phyloP scores from a whole-genome alignment of 2,113 vertebrate species.

The Cygnus buccinator region DNA sequence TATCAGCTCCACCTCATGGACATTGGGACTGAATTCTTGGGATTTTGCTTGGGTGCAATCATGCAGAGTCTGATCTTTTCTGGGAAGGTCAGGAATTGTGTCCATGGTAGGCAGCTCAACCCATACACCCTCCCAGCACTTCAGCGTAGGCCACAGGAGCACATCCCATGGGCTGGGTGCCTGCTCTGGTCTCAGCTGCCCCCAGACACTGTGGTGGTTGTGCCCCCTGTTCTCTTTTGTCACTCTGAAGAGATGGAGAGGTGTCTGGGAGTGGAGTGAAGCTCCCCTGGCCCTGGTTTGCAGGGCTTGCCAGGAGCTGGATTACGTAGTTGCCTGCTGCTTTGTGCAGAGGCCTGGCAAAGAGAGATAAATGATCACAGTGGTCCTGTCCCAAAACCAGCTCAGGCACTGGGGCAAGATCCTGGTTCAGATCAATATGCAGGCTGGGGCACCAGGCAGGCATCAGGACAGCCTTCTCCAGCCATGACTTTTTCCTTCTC shows the following conservation, averaged over 20 bases:
- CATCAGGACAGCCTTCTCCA: background rate
- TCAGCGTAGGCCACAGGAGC: background rate
- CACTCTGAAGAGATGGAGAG: background rate
- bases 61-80: background rate
- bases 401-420: background rate
- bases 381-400: background rate
- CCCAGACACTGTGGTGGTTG: background rate
- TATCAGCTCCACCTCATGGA: background rate
- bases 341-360: background rate
- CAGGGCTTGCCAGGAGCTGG: background rate
- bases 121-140: background rate
- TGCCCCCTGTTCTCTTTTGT: background rate
- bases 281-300: background rate
- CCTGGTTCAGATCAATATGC: background rate
- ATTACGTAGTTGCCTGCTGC: background rate
- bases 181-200: background rate
- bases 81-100: too few relatives aligned
- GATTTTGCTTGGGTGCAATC: background rate
- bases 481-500: background rate
- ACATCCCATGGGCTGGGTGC: accelerated
- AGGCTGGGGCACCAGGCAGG: accelerated
- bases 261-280: background rate
- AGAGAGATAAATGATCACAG: accelerated
- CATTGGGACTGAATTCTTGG: background rate
- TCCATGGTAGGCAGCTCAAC: accelerated